These are phyloP conservation scores for Acanthornis magna DNA, from an alignment of 2,797 vertebrate species.

Conservation along the genomic window DNA sequence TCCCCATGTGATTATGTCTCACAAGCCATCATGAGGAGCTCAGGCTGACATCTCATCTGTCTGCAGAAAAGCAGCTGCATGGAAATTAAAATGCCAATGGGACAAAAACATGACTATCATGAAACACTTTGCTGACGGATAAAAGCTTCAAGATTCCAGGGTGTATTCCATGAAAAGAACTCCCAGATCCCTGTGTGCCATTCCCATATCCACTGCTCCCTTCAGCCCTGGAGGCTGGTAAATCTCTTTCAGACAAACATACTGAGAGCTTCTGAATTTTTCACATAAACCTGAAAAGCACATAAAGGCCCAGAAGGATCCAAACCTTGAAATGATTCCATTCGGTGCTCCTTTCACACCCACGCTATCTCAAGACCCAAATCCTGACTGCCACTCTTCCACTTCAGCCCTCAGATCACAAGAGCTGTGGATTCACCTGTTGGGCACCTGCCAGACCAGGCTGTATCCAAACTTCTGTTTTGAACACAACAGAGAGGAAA, in stretches of 20 bases:
- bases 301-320: background rate
- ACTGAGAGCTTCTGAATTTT: background rate
- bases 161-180: background rate
- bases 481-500: background rate
- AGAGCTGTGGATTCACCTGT: background rate
- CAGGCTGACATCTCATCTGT: background rate
- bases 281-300: background rate
- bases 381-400: background rate
- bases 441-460: background rate
- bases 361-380: background rate
- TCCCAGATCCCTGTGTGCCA: background rate
- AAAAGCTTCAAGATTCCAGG: background rate
- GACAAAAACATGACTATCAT: background rate
- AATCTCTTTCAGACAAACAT: background rate
- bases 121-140: background rate
- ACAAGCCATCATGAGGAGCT: background rate
- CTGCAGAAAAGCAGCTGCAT: background rate
- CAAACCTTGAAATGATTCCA: background rate
- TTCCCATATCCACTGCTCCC: accelerated
- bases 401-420: background rate
- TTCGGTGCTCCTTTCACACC: background rate
- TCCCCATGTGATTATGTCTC: background rate
- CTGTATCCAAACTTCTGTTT: background rate
- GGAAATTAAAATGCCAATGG: background rate
- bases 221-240: background rate